Evolutionary conservation across 2,888 invertebrate species (phyloP).

Genomic region (Hypolimnas misippus): DNA sequence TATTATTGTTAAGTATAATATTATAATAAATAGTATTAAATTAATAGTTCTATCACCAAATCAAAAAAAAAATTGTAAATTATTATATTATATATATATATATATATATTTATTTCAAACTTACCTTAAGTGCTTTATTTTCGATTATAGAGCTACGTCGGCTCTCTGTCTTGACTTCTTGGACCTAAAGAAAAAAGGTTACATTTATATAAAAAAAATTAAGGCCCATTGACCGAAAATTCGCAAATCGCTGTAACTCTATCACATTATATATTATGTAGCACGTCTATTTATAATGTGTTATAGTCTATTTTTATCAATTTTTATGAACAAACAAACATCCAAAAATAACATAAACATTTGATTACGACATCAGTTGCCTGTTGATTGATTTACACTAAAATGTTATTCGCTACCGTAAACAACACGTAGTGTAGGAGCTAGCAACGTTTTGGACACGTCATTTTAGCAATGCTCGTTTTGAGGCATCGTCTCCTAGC

Average conservation of each 20-base stretch:
- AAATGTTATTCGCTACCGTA: not conserved
- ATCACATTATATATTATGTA: not conserved
- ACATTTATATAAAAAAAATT: not conserved
- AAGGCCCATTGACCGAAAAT: not conserved
- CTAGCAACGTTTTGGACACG: not conserved
- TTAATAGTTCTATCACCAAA: too few relatives aligned
- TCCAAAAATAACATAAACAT: not conserved
- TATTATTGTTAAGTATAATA: too few relatives aligned
- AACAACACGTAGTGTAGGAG: not conserved
- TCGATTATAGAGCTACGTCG: conserved; percentile 73
- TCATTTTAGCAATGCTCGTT: too few relatives aligned
- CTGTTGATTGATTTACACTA: conserved; percentile 1
- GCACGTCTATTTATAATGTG: not conserved
- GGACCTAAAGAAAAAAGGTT: conserved; percentile 51
- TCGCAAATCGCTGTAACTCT: conserved; percentile 3
- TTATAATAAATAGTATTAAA: too few relatives aligned
- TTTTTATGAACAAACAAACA: conserved; percentile 4
- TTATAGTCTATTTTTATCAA: not conserved
- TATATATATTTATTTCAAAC: too few relatives aligned
- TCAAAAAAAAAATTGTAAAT: too few relatives aligned
- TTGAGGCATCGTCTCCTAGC: too few relatives aligned
- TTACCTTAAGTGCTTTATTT: conserved; percentile 73
- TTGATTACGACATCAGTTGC: not conserved
- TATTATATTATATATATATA: too few relatives aligned
- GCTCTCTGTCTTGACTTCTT: conserved; percentile 68